Conservation (phyloP, 1,140 invertebrate species). For the Macrosteles quadrilineatus region DNA sequence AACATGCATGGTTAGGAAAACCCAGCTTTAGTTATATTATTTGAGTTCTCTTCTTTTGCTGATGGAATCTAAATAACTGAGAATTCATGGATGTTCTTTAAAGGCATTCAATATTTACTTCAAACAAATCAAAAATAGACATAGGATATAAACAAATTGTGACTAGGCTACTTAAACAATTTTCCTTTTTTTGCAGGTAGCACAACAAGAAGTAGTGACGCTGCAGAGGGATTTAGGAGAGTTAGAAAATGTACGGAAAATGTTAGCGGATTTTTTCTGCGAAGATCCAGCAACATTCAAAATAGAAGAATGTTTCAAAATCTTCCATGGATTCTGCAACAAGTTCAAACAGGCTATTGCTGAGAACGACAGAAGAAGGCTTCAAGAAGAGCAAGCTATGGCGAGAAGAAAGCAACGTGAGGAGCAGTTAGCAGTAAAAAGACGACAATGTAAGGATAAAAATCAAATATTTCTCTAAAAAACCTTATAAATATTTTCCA, state of each 20-base stretch:
- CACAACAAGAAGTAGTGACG: constrained; percentile 74
- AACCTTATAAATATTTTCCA: no score
- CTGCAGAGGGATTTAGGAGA: constrained; percentile 79
- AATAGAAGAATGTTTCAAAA: constrained; percentile 93
- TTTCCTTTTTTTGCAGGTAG: constrained; percentile 65
- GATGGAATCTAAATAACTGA: no score
- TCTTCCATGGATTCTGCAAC: constrained; percentile 82
- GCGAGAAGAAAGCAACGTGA: constrained; percentile 73
- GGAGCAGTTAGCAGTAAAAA: constrained; percentile 69
- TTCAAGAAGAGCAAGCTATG: constrained; percentile 81
- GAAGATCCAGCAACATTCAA: constrained; percentile 90
- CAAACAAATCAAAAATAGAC: no score
- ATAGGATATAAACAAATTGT: no score
- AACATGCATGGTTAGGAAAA: no score
- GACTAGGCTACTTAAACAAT: no score
- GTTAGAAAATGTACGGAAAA: constrained; percentile 73
- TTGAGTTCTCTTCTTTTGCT: no score
- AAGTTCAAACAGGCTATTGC: constrained; percentile 79
- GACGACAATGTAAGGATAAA: constrained; percentile 59
- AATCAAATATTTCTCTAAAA: no score
- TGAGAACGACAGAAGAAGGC: constrained; percentile 77
- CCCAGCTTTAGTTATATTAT: no score
- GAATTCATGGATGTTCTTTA: no score
- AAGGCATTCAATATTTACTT: no score
- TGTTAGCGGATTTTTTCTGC: constrained; percentile 93